Evolutionary conservation across 2,888 invertebrate species (phyloP), one percentile per base, ranked within the genome.

Genomic region (Stenchaetothrips biformis): DNA sequence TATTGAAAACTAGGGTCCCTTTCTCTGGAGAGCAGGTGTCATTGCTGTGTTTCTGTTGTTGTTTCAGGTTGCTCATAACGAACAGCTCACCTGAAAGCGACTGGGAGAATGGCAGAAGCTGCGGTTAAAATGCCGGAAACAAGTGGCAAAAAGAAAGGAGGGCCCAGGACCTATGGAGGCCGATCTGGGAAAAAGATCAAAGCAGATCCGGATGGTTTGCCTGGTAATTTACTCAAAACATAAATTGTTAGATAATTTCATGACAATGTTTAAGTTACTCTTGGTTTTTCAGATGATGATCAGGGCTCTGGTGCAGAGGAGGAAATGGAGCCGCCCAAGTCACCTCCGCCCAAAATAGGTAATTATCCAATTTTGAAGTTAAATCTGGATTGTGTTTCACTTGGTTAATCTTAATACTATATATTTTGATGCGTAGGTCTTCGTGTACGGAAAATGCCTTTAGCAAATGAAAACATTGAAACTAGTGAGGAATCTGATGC

Each of bases 141-240:
- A 11, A 21, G 25, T 11, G 25, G 9, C 11, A 74, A 74, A 25
- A 74, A 74, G 25, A 74, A 74, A 74, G 21, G 21, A 1, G 67
- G 21, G 7, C 67, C 21, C 7, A 74, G 67, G 67, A 74, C 67
- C 21, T 74, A 74, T 11, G 25, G 67, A 8, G 67, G 25, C 7
- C 67, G 67, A 74, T 21, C 67, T 9, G 67, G 67, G 25, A 74
- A 74, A 25, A 74, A 74, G 25, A 74, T 74, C 11, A 74, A 74
- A 74, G 11, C 67, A 11, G 67, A 74, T 11, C n/a, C 25, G 25
- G 67, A 74, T 21, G 67, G 25, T 74, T 59, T 59, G 16, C 18
- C 18, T 59, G 59, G 59, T 59, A 59, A 59, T 53, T 53, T 53
- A 9, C 53, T 18, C 7, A 11, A 9, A 11, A 13, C 53, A 0